phyloP scores from a whole-genome alignment of 2,888 invertebrate genomes.

The Morpho helenor region DNA sequence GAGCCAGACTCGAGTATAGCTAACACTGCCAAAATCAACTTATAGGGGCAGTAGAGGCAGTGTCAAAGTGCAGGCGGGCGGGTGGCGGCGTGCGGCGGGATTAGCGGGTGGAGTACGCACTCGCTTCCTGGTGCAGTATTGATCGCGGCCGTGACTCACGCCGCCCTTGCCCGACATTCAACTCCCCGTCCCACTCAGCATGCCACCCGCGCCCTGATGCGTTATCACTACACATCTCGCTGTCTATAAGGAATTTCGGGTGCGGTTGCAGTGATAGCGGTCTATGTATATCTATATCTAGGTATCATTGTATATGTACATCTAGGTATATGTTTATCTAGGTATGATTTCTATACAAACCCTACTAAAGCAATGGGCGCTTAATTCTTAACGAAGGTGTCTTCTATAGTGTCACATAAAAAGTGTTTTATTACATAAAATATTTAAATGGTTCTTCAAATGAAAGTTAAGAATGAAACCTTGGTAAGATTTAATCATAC shows the following conservation, averaged over 20 bases:
- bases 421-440: too few species aligned
- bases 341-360: background rate
- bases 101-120: constrained; percentile 37
- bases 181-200: constrained; percentile 45
- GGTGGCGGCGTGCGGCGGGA: constrained; percentile 27
- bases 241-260: constrained; percentile 32
- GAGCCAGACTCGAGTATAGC: constrained; percentile 7
- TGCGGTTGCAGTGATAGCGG: constrained; percentile 19
- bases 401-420: too few species aligned
- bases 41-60: constrained; percentile 30
- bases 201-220: constrained; percentile 37
- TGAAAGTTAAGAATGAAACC: too few species aligned
- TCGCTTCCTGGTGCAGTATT: constrained; percentile 70
- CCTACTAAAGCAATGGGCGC: too few species aligned
- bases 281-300: background rate
- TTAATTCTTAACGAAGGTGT: too few species aligned
- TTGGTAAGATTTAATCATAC: too few species aligned
- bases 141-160: constrained; percentile 75
- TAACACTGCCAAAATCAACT: constrained; percentile 20
- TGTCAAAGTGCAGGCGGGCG: constrained; percentile 29
- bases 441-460: too few species aligned
- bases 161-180: constrained; percentile 79
- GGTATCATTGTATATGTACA: too few species aligned
- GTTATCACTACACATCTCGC: constrained; percentile 46
- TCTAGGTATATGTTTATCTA: too few species aligned